These are phyloP conservation scores for Acanthococcus lagerstroemiae DNA, from an alignment of 2,888 invertebrate species.

Conservation along the genomic window DNA sequence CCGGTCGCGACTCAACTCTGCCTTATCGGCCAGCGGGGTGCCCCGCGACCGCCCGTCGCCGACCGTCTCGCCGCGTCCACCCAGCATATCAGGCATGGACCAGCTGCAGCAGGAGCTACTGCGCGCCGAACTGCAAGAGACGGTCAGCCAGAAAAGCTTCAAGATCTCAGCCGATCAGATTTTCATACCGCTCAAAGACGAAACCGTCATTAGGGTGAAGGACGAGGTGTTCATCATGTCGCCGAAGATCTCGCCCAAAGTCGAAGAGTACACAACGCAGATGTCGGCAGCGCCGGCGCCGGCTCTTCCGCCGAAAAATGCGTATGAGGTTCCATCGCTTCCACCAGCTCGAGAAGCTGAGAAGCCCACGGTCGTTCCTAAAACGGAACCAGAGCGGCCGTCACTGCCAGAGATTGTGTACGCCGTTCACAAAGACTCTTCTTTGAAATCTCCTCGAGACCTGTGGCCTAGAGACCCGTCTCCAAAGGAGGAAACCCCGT, in stretches of 20 bases:
- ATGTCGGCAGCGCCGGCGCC: background rate
- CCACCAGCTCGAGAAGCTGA: background rate
- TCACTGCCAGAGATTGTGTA: background rate
- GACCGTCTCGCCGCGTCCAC: slow-evolving; percentile 33
- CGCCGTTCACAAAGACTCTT: background rate
- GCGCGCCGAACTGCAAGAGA: slow-evolving; percentile 45
- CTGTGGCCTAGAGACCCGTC: background rate
- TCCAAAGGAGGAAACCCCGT: background rate
- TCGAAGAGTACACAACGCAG: background rate
- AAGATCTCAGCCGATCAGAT: slow-evolving; percentile 6
- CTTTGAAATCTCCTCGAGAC: background rate
- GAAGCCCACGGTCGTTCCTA: background rate
- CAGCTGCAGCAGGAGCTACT: slow-evolving; percentile 46
- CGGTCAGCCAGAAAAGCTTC: slow-evolving; percentile 34
- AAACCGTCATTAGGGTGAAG: background rate
- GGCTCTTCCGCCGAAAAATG: background rate
- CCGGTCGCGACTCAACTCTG: slow-evolving; percentile 41
- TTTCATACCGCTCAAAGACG: slow-evolving; percentile 7
- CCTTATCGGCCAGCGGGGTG: slow-evolving; percentile 22
- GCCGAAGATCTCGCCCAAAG: background rate
- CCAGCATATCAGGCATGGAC: slow-evolving; percentile 40
- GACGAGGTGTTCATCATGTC: background rate
- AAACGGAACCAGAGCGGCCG: background rate
- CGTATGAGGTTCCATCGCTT: no score
- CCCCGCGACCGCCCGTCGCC: slow-evolving; percentile 32